Evolutionary conservation across 2,113 vertebrate genomes (phyloP).

Genomic region (Thinocorus orbignyianus): DNA sequence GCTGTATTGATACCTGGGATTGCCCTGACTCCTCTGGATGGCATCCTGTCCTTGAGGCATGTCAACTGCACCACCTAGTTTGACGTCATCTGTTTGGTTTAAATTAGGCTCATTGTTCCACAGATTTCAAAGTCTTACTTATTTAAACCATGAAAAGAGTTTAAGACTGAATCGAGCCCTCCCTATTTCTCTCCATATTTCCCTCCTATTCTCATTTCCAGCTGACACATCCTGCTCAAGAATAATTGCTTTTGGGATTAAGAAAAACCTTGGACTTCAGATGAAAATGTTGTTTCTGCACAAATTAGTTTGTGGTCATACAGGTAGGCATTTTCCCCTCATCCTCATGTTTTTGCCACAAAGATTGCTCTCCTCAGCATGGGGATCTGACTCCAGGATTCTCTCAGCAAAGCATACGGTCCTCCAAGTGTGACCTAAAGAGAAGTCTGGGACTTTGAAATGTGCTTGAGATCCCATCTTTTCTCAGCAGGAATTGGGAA

Average conservation of each 20-base stretch:
- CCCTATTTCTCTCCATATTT: neutral
- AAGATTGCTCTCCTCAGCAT: neutral
- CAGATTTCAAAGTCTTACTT: neutral
- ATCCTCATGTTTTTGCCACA: neutral
- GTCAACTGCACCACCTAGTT: neutral
- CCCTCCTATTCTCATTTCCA: neutral
- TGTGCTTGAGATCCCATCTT: neutral
- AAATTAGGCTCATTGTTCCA: neutral
- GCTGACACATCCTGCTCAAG: neutral
- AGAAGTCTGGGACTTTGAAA: neutral
- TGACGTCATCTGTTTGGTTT: neutral
- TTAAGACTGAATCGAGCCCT: neutral
- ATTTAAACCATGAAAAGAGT: neutral
- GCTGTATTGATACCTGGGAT: neutral
- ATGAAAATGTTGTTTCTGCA: neutral
- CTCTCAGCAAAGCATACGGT: neutral
- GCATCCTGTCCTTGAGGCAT: neutral
- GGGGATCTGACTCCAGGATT: neutral
- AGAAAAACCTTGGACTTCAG: neutral
- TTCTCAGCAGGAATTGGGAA: neutral
- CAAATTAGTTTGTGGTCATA: neutral
- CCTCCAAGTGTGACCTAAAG: neutral
- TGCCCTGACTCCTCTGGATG: neutral
- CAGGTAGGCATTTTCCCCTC: rapidly evolving
- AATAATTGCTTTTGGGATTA: neutral